phyloP scores from a whole-genome alignment of 2,888 invertebrate genomes.

The Zygaena filipendulae region DNA sequence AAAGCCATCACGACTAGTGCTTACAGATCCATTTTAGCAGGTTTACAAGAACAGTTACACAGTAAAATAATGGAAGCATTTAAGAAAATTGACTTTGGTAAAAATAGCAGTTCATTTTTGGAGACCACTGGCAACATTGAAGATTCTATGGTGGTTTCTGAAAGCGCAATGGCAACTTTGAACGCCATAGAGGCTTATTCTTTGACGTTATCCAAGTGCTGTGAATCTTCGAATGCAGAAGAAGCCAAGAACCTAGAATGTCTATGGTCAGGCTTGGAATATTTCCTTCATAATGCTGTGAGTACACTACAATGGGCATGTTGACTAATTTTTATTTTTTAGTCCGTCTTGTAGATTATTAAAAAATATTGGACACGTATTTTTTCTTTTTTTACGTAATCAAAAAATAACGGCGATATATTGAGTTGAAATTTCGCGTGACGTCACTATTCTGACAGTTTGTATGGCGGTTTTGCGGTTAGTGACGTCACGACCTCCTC shows the following conservation, averaged over 20 bases:
- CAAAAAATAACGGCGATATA: too few relatives aligned
- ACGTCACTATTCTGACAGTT: too few relatives aligned
- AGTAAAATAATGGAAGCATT: constrained; percentile 39
- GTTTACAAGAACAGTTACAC: constrained; percentile 51
- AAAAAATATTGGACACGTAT: too few relatives aligned
- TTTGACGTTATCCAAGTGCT: constrained; percentile 45
- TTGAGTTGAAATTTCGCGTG: too few relatives aligned
- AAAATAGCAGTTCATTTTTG: constrained; percentile 21
- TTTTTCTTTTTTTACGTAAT: too few relatives aligned
- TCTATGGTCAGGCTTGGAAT: constrained; percentile 44
- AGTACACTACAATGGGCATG: too few relatives aligned
- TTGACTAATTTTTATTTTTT: too few relatives aligned
- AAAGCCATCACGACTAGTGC: constrained; percentile 42
- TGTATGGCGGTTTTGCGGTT: too few relatives aligned
- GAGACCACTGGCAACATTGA: constrained; percentile 28
- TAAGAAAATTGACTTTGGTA: constrained; percentile 39
- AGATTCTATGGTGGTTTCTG: constrained; percentile 32
- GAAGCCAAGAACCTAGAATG: constrained; percentile 45
- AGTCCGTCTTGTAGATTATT: too few relatives aligned
- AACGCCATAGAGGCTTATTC: constrained; percentile 55
- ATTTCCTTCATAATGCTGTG: constrained; percentile 46
- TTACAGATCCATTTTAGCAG: constrained; percentile 44
- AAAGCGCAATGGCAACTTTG: constrained; percentile 34
- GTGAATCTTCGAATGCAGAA: constrained; percentile 37
- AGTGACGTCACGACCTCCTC: too few relatives aligned